These are phyloP conservation scores for Arothron firmamentum DNA, from an alignment of 2,113 vertebrate species.

Conservation along the genomic window DNA sequence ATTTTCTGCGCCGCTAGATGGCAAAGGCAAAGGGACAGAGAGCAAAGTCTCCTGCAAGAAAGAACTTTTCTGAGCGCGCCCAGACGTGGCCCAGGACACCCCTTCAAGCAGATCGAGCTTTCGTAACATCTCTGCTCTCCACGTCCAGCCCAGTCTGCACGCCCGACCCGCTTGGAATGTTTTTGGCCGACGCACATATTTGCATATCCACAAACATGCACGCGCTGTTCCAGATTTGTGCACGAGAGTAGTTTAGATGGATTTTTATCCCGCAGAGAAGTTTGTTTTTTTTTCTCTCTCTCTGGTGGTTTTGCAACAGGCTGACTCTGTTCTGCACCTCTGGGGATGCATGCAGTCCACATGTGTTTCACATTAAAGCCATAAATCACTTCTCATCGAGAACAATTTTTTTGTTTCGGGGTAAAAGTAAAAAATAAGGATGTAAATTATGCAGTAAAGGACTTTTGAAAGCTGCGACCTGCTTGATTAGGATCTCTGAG, in stretches of 20 bases:
- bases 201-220: neutral
- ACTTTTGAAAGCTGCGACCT: too few species aligned
- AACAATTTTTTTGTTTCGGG: too few species aligned
- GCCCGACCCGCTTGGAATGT: neutral
- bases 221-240: neutral
- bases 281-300: too few species aligned
- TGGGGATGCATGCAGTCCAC: neutral
- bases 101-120: neutral
- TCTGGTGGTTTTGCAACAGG: neutral
- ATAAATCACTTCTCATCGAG: too few species aligned
- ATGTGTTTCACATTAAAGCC: conserved; percentile 2
- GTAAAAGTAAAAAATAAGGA: too few species aligned
- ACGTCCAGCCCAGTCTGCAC: neutral
- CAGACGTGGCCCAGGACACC: neutral
- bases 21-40: too few species aligned
- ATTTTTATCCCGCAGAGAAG: too few species aligned
- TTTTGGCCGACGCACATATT: neutral
- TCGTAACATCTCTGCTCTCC: neutral
- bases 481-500: too few species aligned
- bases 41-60: neutral
- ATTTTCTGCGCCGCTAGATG: too few species aligned
- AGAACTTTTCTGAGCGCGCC: neutral
- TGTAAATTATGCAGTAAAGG: too few species aligned
- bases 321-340: neutral
- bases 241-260: neutral